Evolutionary conservation across 2,797 vertebrate species (phyloP).

Genomic region (Coendou prehensilis): DNA sequence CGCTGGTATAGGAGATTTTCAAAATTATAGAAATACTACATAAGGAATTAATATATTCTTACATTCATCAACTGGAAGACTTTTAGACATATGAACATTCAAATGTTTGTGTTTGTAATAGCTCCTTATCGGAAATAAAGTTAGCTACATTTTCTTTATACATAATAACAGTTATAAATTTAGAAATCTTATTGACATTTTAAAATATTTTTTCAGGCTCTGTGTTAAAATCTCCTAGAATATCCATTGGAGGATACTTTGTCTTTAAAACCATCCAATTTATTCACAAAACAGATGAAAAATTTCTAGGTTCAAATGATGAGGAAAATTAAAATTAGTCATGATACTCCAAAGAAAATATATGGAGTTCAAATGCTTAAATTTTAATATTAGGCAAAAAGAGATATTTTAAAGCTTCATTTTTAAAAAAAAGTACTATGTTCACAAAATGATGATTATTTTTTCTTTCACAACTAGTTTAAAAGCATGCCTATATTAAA

Average conservation of each 20-base stretch:
- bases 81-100: conserved; percentile 56
- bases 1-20: background rate
- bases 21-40: conserved; percentile 54
- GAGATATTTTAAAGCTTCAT: background rate
- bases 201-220: conserved; percentile 41
- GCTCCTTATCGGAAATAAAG: conserved; percentile 66
- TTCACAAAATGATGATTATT: background rate
- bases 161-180: conserved; percentile 66
- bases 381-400: background rate
- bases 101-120: conserved; percentile 62
- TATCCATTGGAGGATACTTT: background rate
- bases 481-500: background rate
- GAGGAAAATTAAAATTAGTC: conserved; percentile 6
- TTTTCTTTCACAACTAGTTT: background rate
- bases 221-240: conserved; percentile 55
- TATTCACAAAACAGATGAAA: conserved; percentile 41
- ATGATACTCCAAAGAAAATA: background rate
- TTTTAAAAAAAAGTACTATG: background rate
- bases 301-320: background rate
- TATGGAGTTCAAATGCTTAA: background rate
- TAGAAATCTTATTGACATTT: conserved; percentile 67
- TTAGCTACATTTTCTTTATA: conserved; percentile 42
- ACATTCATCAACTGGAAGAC: conserved; percentile 63
- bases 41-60: conserved; percentile 67
- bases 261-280: conserved; percentile 30